These are phyloP conservation scores for Cephalopachus bancanus DNA, from an alignment of 2,797 vertebrate genomes.

Conservation along the genomic window DNA sequence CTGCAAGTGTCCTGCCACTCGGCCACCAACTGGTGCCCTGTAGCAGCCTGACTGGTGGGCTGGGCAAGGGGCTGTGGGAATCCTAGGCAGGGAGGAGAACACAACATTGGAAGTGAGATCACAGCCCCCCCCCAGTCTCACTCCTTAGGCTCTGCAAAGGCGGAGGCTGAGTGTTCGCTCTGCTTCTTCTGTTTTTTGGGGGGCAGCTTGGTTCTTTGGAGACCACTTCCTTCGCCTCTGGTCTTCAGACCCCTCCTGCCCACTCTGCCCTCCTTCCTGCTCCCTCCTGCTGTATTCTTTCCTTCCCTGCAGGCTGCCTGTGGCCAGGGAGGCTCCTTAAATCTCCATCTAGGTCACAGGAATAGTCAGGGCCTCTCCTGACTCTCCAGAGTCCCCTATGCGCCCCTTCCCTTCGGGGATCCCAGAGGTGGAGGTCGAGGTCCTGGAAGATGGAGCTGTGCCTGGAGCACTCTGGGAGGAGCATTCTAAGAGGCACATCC, in stretches of 20 bases:
- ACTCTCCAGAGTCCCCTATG: background rate
- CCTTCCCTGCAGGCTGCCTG: background rate
- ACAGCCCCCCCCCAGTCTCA: accelerated
- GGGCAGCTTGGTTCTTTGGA: slow-evolving; percentile 55
- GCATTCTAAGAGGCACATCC: background rate
- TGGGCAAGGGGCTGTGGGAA: slow-evolving; percentile 65
- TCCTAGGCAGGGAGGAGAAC: background rate
- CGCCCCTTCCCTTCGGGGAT: background rate
- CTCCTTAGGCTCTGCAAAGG: background rate
- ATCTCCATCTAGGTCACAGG: background rate
- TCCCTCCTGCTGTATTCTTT: background rate
- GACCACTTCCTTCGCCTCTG: background rate
- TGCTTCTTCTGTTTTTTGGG: slow-evolving; percentile 53
- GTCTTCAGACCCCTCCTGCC: background rate
- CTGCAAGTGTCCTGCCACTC: accelerated
- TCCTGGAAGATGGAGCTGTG: accelerated
- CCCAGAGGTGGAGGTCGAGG: background rate
- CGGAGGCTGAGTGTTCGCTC: background rate
- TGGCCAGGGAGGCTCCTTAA: background rate
- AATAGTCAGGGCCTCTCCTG: background rate
- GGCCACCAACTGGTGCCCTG: accelerated
- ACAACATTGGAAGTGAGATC: accelerated
- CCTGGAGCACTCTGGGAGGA: background rate
- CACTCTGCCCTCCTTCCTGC: too few relatives aligned
- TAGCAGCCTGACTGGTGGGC: background rate